phyloP scores from a whole-genome alignment of 2,797 vertebrate species.

The Morelia viridis region DNA sequence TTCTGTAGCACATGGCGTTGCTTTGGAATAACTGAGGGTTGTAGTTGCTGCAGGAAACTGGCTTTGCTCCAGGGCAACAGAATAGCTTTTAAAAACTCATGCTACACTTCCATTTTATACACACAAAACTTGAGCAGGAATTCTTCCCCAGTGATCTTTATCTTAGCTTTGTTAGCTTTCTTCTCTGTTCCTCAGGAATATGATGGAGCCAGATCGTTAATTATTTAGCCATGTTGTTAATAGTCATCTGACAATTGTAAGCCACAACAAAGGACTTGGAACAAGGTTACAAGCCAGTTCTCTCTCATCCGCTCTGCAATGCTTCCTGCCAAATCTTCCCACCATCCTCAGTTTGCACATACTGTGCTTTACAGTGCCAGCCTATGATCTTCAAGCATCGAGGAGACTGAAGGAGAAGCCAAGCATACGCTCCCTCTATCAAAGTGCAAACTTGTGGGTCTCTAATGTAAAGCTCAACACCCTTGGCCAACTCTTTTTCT shows the following conservation, averaged over 20 bases:
- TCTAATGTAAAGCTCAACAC: neutral
- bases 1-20: slow-evolving; percentile 3
- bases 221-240: slow-evolving; percentile 8
- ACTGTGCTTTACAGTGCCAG: neutral
- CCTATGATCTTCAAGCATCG: neutral
- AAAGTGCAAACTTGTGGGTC: neutral
- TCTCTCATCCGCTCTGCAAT: neutral
- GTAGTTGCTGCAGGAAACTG: slow-evolving; percentile 23
- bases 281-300: neutral
- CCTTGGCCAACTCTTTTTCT: neutral
- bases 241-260: neutral
- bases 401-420: neutral
- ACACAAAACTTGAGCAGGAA: slow-evolving; percentile 1
- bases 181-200: neutral
- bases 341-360: neutral
- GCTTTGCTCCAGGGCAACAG: slow-evolving; percentile 12
- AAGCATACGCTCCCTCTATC: neutral
- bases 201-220: slow-evolving; percentile 9
- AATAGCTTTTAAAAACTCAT: neutral
- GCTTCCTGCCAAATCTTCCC: neutral
- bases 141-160: slow-evolving; percentile 8
- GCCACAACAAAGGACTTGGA: slow-evolving; percentile 11
- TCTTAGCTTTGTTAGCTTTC: slow-evolving; percentile 11
- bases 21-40: slow-evolving; percentile 22
- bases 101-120: slow-evolving; percentile 1